Base-by-base conservation (phyloP, 2,888 invertebrate genomes). In the Morpho achilles region DNA sequence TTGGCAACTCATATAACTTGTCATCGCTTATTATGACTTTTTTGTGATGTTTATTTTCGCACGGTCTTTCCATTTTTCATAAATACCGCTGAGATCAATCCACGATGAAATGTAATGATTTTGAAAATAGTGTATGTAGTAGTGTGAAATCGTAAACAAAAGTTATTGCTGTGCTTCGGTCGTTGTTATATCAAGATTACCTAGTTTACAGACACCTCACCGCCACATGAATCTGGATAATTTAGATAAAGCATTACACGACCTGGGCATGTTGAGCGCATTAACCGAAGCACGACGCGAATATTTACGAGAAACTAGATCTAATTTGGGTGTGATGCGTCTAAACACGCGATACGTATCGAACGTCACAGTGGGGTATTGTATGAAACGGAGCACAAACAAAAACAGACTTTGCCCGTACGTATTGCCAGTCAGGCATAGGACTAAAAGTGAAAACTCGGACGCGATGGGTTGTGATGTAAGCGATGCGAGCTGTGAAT, bases 391-490 rank as follows among this genome's bases (percentile, higher is more conserved):
- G 64, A 77, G 88, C 45, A 78, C 91, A 49, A 88, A 87, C 57
- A 91, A 92, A 71, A 91, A 91, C 80, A 86, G 93, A 72, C 91
- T 92, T 64, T 92, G 92, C 73, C 93, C 93, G 3, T 93, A 93
- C 74, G 84, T 88, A 50, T 70, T 92, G 66, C 91, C 92, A 49
- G 91, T 92, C 60, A 80, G 93, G 66, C 92, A 92, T 71, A 84
- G 93, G 76, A 93, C 93, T 66, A 92, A 92, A 79, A 93, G 93
- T 74, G 93, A 93, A 73, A 93, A 93, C 76, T 92, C 93, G 7
- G 93, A 93, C 67, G 84, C 80, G 53, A 77, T 84, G 67, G 69
- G 73, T 70, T 77, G 80, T 76, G 87, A 88, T 62, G 71, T 75
- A 66, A 76, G 66, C 69, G 87, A 91, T 39, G 75, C 61, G 66